A percentile compares a stretch with the other conserved stretches of the same genome.
These are phyloP conservation scores for Beris morrisii DNA, from an alignment of 2,888 invertebrate genomes.

Conservation along the genomic window DNA sequence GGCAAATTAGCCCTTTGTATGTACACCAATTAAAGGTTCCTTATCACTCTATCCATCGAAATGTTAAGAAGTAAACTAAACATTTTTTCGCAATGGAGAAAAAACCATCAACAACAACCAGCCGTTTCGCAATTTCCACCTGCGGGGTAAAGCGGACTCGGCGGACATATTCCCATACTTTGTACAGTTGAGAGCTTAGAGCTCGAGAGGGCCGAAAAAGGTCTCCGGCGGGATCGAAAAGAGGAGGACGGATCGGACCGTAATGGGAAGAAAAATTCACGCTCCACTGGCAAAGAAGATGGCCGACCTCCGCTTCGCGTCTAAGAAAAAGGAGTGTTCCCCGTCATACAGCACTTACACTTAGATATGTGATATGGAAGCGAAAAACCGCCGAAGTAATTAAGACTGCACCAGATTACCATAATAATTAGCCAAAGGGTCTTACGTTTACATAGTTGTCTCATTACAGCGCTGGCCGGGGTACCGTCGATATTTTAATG, in stretches of 20 bases:
- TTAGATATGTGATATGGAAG: background rate
- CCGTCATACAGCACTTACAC: background rate
- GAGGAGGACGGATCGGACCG: conserved; percentile 9
- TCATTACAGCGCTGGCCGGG: conserved; percentile 6
- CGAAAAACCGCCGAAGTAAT: conserved; percentile 20
- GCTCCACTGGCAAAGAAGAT: conserved; percentile 23
- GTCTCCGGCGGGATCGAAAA: conserved; percentile 9
- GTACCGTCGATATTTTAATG: too few relatives aligned
- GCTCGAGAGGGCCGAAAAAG: background rate
- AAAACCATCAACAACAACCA: too few relatives aligned
- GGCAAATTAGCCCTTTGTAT: too few relatives aligned
- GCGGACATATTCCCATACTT: too few relatives aligned
- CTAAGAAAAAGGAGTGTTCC: conserved; percentile 20
- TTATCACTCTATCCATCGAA: too few relatives aligned
- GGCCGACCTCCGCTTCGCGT: conserved; percentile 18
- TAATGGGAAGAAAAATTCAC: conserved; percentile 19
- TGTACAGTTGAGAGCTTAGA: too few relatives aligned
- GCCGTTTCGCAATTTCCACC: too few relatives aligned
- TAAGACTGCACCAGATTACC: conserved; percentile 28
- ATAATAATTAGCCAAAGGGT: conserved; percentile 30
- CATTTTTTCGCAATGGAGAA: too few relatives aligned
- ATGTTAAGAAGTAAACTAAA: too few relatives aligned
- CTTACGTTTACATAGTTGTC: conserved; percentile 5
- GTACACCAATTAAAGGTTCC: too few relatives aligned
- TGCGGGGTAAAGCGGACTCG: too few relatives aligned